Base-by-base conservation (phyloP, 2,888 invertebrate genomes). In the Drosophila incognita region DNA sequence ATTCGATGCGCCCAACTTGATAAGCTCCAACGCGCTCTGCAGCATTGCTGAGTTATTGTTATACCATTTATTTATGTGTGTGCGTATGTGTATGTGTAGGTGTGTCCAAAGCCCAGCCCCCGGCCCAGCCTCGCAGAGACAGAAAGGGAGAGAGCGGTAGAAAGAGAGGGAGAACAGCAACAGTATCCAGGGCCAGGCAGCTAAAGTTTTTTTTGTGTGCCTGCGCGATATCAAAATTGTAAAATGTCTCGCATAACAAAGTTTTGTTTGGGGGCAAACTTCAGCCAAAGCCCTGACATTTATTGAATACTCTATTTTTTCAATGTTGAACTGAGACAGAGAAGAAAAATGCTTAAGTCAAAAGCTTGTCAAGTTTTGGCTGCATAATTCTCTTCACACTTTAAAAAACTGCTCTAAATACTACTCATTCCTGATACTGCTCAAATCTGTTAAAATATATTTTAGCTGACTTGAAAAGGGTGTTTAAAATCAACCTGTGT, bases 1-100 rank as follows among this genome's bases (percentile, higher is more conserved):
- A 87, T 87, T 87, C 77, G 87, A 90, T 87, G 87, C 90, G 90
- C 89, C 84, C 82, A 83, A 80, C 73, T 83, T 84, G 90, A 87
- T 90, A 88, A 90, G 90, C 81, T 70, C 33, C 74, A 72, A 64
- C 82, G 74, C 74, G 76, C 70, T 79, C 69, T 53, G 62, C 76
- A 81, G 69, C 79, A 71, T 69, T 69, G 62, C 78, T 68, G 82
- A 81, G 76, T 87, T 87, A 84, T 89, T 84, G 87, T 84, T 89
- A 69, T 84, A 78, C 78, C 74, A 62, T 62, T 52, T 40, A 48
- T 57, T 48, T 64, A 57, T 67, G 64, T 59, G 60, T 69, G 60
- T 59, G 38, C 21, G 15, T 36, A 10, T 18, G 18, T n/a, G 33
- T 53, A 40, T 62, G 61, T 51, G 56, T 59, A 84, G 90, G 90